Conservation (phyloP, 2,888 invertebrate species). For the Microchrysa polita region DNA sequence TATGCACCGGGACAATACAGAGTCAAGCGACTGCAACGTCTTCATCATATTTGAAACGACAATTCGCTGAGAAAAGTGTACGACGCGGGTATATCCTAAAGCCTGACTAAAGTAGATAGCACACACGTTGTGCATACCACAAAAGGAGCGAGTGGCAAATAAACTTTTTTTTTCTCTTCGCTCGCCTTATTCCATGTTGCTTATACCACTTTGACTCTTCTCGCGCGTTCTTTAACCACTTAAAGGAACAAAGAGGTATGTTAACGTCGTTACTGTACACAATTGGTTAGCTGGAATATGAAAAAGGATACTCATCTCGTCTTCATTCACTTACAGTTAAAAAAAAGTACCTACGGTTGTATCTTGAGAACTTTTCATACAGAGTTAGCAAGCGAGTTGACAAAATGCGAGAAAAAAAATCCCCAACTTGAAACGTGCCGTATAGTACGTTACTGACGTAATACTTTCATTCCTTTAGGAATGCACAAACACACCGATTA, state of each 20-base stretch:
- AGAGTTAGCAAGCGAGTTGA: background rate
- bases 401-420: background rate
- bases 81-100: no score
- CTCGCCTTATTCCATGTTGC: constrained; percentile 9
- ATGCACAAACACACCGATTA: no score
- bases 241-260: constrained; percentile 40
- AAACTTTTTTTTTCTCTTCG: no score
- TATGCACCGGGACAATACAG: no score
- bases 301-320: constrained; percentile 32
- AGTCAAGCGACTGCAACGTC: no score
- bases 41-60: no score
- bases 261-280: constrained; percentile 43
- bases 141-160: no score
- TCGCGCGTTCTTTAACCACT: constrained; percentile 41
- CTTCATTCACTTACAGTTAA: no score
- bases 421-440: constrained; percentile 10
- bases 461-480: background rate
- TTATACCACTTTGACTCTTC: constrained; percentile 33
- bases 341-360: background rate
- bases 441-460: constrained; percentile 1
- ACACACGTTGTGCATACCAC: no score
- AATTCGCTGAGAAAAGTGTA: no score
- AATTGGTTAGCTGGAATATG: constrained; percentile 33
- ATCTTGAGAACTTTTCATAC: no score
- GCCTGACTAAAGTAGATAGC: no score